Base-by-base conservation (phyloP, 1,140 invertebrate genomes). In the Ostrea denselamellosa region DNA sequence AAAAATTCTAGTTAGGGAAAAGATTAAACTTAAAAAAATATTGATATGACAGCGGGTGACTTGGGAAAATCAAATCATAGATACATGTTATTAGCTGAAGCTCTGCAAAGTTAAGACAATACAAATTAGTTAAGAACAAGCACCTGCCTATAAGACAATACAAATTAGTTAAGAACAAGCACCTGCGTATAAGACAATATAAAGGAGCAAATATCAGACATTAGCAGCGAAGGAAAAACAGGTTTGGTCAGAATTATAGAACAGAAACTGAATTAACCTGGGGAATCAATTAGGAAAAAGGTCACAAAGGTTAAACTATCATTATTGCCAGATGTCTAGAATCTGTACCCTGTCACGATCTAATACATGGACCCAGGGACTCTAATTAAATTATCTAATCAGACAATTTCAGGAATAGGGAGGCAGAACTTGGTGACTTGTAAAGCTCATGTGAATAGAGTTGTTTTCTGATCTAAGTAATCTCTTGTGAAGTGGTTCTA, bases 371-470 rank as follows among this genome's bases (percentile, higher is more conserved):
- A 71, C 3, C 3, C 12, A 14, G 68, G 68, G 14, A 4, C 9
- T 9, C 14, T 34, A 14, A 34, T 14, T 71, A 28, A 71, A 71
- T 71, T 71, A 71, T 71, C 68, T 71, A 71, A 71, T 71, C 68
- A 71, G 9, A 12, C 25, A 71, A 71, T 71, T 71, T 34, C 22
- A 14, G 22, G 14, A 14, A 14, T 71, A 28, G 28, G 68, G 68
- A 34, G 68, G 9, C 10, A 22, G 28, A 14, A 34, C 68, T 25
- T 10, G 25, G 25, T 71, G 68, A 8, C 68, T 71, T 71, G 14
- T 71, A 34, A 44, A 5, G 34, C 34, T 44, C 2, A 5, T 44
- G 5, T 44, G 68, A 25, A 25, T 28, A 12, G 68, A 28, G 68
- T n/a, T 68, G 65, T 22, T n/a, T 44, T 68, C 65, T 68, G 22